These are phyloP conservation scores for Hirundo rustica DNA, from an alignment of 2,797 vertebrate genomes.

Conservation along the genomic window DNA sequence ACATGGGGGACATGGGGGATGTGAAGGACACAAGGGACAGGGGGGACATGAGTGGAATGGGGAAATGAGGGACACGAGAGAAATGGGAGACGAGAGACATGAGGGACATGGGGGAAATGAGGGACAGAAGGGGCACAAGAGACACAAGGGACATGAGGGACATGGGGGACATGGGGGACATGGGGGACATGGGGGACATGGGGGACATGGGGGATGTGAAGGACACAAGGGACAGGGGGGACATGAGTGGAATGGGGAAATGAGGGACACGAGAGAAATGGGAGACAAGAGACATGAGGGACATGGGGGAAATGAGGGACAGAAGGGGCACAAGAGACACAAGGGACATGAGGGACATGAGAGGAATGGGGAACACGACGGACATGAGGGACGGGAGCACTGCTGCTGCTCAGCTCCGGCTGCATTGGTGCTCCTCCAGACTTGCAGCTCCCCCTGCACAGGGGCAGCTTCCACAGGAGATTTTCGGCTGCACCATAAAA, in stretches of 20 bases:
- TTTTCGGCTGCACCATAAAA: background rate
- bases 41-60: too few relatives aligned
- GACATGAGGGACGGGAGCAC: background rate
- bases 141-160: background rate
- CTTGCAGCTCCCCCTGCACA: background rate
- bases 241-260: too few relatives aligned
- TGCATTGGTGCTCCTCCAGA: background rate
- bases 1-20: accelerated
- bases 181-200: accelerated
- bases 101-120: background rate
- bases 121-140: too few relatives aligned
- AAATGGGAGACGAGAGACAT: accelerated
- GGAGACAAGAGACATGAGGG: too few relatives aligned
- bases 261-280: too few relatives aligned
- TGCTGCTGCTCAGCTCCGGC: background rate
- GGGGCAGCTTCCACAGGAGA: background rate
- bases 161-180: accelerated
- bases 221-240: too few relatives aligned
- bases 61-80: background rate
- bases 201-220: background rate
- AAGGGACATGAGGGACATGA: background rate
- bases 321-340: too few relatives aligned
- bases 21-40: background rate
- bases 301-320: too few relatives aligned
- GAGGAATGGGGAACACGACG: background rate